These are phyloP conservation scores for Agrilus cyanescens DNA, from an alignment of 2,888 invertebrate species.

Conservation along the genomic window DNA sequence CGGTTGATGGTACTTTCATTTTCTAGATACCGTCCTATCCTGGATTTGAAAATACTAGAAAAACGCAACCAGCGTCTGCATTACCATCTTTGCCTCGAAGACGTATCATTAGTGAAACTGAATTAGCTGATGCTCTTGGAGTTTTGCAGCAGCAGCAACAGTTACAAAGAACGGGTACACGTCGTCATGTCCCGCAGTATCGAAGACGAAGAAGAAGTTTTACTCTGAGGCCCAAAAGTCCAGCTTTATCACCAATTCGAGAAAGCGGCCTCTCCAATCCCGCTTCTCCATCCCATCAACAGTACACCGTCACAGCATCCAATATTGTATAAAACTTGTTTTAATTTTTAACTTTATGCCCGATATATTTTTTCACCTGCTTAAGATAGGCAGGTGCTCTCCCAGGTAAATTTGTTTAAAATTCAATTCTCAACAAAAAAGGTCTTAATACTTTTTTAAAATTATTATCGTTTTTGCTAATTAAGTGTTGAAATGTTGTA, in stretches of 20 bases:
- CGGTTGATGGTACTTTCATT: too few species aligned
- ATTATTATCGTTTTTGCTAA: too few species aligned
- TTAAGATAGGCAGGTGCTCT: too few species aligned
- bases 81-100: constrained; percentile 35
- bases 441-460: too few species aligned
- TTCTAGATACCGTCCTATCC: constrained; percentile 27
- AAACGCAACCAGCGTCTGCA: constrained; percentile 25
- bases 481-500: too few species aligned
- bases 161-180: constrained; percentile 15
- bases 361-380: too few species aligned
- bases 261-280: constrained; percentile 62
- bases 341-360: too few species aligned
- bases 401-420: too few species aligned
- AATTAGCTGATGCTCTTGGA: constrained; percentile 31
- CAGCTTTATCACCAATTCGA: constrained; percentile 55
- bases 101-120: constrained; percentile 36
- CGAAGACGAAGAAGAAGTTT: constrained; percentile 27
- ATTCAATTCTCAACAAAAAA: too few species aligned
- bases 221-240: constrained; percentile 35
- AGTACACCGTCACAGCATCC: constrained; percentile 26
- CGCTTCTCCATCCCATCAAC: constrained; percentile 44
- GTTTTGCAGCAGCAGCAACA: constrained; percentile 28
- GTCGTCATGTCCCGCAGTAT: constrained; percentile 20
- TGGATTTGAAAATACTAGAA: constrained; percentile 11
- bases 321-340: too few species aligned